phyloP scores from a whole-genome alignment of 2,797 vertebrate species.

The Bovichtus variegatus region DNA sequence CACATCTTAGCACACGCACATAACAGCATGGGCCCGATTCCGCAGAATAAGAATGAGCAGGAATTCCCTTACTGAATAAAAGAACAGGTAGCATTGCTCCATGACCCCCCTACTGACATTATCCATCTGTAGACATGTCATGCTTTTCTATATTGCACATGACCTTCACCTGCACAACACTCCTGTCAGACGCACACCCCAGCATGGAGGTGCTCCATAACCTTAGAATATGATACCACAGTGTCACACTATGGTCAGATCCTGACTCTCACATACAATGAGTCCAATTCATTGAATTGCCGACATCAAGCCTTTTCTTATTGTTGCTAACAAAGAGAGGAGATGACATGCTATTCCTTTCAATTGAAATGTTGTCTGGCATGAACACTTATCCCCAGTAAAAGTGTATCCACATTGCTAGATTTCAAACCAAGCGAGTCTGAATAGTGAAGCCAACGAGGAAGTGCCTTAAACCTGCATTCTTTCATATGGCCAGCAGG shows the following conservation, averaged over 20 bases:
- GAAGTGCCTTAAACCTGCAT: not conserved
- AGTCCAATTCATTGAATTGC: not conserved
- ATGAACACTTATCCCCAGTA: not conserved
- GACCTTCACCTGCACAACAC: conserved; percentile 60
- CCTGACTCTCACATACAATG: not conserved
- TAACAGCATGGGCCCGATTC: not conserved
- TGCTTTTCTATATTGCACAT: conserved; percentile 37
- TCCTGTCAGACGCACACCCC: conserved; percentile 47
- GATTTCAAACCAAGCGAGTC: not conserved
- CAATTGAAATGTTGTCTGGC: not conserved
- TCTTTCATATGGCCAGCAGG: not conserved
- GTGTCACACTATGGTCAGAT: conserved; percentile 14
- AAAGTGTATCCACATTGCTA: not conserved
- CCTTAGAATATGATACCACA: conserved; percentile 50
- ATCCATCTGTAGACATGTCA: conserved; percentile 58
- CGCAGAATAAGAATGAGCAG: conserved; percentile 50
- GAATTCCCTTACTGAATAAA: conserved; percentile 73
- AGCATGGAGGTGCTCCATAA: conserved; percentile 42
- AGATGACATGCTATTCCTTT: not conserved
- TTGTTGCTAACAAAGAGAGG: not conserved
- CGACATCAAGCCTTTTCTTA: not conserved
- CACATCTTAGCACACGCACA: not conserved
- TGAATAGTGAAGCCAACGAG: not conserved
- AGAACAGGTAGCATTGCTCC: conserved; percentile 48
- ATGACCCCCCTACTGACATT: conserved; percentile 50